phyloP scores from a whole-genome alignment of 2,797 vertebrate genomes.

The Spizella passerina region DNA sequence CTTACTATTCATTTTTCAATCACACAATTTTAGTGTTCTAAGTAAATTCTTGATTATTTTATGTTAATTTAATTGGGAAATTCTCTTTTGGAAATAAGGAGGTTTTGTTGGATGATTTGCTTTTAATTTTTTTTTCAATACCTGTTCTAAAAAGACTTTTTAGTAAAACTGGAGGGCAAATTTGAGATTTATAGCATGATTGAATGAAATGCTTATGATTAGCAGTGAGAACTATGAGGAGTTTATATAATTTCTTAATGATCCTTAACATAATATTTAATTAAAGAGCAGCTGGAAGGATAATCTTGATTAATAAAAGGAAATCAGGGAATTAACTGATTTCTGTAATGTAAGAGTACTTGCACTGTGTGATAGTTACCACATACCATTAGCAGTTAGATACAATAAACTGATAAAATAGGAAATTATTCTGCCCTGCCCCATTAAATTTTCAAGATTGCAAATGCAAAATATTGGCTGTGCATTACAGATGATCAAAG shows the following conservation, averaged over 20 bases:
- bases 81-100: background rate
- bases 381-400: background rate
- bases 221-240: background rate
- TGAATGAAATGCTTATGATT: background rate
- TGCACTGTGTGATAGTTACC: background rate
- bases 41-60: slow-evolving; percentile 56
- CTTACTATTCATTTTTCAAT: background rate
- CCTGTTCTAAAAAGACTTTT: background rate
- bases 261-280: slow-evolving; percentile 11
- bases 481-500: background rate
- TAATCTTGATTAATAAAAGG: background rate
- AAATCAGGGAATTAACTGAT: background rate
- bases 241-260: background rate
- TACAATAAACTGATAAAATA: background rate
- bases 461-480: background rate
- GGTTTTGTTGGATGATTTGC: background rate
- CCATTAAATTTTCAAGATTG: background rate
- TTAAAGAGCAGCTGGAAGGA: background rate
- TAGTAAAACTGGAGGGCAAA: slow-evolving; percentile 13
- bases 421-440: background rate
- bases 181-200: background rate
- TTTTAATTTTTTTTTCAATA: background rate
- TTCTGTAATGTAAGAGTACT: background rate
- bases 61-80: slow-evolving; percentile 46
- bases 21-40: background rate